Base-by-base conservation (phyloP, 2,113 vertebrate species). In the Labrus mixtus region DNA sequence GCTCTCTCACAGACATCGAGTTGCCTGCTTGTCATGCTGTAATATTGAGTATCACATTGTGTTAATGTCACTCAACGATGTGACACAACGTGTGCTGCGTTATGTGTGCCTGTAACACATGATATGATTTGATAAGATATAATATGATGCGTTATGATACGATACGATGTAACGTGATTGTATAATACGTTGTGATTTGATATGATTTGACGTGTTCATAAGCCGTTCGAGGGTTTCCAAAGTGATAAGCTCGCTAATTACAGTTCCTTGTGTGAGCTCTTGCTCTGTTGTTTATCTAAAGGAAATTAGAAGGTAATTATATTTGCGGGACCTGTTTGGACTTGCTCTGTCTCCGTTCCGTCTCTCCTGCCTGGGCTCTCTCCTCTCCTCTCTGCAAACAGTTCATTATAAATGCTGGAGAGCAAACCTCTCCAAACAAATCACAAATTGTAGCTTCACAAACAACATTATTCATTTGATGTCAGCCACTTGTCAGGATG, bases 401-500 rank as follows among this genome's bases (percentile, higher is more conserved):
- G 41, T 79, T 56, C 57, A 79, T 90, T 89, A 91, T 88, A 88
- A 79, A 90, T 82, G 79, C 74, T 39, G 59, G 66, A 79, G 86
- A 79, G 78, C 17, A 11, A 76, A 71, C 67, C 73, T 76, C 74
- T 78, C 43, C 78, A 92, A 86, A 88, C 75, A 78, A 81, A 90
- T 89, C 71, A 79, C 73, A 69, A 76, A 78, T 61, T 78, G 39
- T 90, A 70, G 87, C 73, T 64, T 78, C 81, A 83, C 63, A 83
- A 75, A 57, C 75, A 76, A 62, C 83, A 77, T 84, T 82, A 81
- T 84, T 87, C 71, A 89, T 90, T 75, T 75, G 82, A 79, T 82
- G 81, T 72, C 79, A 88, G 80, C 77, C 87, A 76, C 86, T 91
- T 83, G 84, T 88, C 81, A 86, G 77, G 68, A 88, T 85, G 83